Evolutionary conservation across 2,888 invertebrate species (phyloP).

Genomic region (Drosophila aldrichi): DNA sequence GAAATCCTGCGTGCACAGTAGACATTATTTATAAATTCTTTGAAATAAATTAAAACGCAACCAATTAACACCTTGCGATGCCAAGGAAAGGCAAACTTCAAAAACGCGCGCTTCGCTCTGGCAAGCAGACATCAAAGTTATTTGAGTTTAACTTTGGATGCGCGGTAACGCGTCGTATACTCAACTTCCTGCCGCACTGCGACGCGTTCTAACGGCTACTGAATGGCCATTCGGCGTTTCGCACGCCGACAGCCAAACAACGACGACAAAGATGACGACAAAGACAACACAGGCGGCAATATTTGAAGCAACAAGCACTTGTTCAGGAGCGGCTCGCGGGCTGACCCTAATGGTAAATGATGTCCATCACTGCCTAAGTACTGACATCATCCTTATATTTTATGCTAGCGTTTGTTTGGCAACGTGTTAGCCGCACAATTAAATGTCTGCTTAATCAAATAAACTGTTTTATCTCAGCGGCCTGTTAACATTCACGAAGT

Average conservation of each 20-base stretch:
- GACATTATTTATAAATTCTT: conserved; percentile 41
- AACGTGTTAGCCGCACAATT: conserved; percentile 63
- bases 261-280: conserved; percentile 42
- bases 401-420: conserved; percentile 28
- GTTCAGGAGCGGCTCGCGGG: conserved; percentile 53
- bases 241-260: conserved; percentile 50
- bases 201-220: conserved; percentile 79
- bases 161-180: conserved; percentile 70
- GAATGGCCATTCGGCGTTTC: conserved; percentile 64
- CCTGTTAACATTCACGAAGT: conserved; percentile 21
- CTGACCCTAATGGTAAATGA: conserved; percentile 20
- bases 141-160: conserved; percentile 5
- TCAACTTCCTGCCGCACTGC: conserved; percentile 78
- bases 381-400: conserved; percentile 22
- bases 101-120: conserved; percentile 45
- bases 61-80: conserved; percentile 67
- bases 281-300: conserved; percentile 49
- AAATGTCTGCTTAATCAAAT: conserved; percentile 59
- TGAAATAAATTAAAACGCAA: conserved; percentile 57
- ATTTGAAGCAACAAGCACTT: conserved; percentile 73
- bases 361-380: conserved; percentile 10
- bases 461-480: conserved; percentile 48
- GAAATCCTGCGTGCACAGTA: conserved; percentile 29
- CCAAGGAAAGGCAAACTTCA: conserved; percentile 23
- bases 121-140: conserved; percentile 22